Base-by-base conservation (phyloP, 1,140 invertebrate genomes). In the Hyles euphorbiae region DNA sequence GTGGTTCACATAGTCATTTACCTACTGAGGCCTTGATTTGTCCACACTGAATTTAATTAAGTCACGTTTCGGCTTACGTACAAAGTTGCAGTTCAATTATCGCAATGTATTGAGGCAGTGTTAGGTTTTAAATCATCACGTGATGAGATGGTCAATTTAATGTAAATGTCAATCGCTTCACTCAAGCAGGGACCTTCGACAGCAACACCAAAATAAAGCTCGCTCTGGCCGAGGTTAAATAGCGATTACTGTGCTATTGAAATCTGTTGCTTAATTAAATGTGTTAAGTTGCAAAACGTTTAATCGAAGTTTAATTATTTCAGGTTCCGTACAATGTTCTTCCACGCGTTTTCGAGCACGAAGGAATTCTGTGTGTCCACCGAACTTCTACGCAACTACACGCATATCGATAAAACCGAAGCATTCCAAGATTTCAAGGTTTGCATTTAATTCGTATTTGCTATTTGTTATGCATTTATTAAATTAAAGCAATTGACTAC, bases 331-430 rank as follows among this genome's bases (percentile, higher is more conserved):
- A 92, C 91, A n/a, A 88, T 94, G 45, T 95, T 94, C 72, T 95
- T 95, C 91, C 94, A 95, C 78, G 90, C 94, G 0, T 87, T 95
- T 83, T 92, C 93, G 3, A 93, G 93, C 50, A 93, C 93, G 12
- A 94, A 94, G 34, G 94, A 95, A 77, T 95, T 94, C 69, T 91
- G 92, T 36, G 94, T 95, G 4, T 92, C 93, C 8, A 94, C 93
- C 8, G 89, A 89, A 53, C 86, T 95, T 5, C 75, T 96, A 7
- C 92, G 93, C 71, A 95, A 96, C 74, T 91, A 93, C 77, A 92
- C 91, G 6, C 78, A 78, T 78, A 87, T 90, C 7, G 81, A 87
- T 68, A 90, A 89, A 76, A 78, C 89, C 74, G 80, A 92, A 58
- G 89, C 90, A 52, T 94, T 93, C 83, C 91, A 93, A 64, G 91